Percentiles rank a stretch among this genome's conserved stretches.
Conservation (phyloP, 2,888 invertebrate genomes). For the Octonoba sinensis region DNA sequence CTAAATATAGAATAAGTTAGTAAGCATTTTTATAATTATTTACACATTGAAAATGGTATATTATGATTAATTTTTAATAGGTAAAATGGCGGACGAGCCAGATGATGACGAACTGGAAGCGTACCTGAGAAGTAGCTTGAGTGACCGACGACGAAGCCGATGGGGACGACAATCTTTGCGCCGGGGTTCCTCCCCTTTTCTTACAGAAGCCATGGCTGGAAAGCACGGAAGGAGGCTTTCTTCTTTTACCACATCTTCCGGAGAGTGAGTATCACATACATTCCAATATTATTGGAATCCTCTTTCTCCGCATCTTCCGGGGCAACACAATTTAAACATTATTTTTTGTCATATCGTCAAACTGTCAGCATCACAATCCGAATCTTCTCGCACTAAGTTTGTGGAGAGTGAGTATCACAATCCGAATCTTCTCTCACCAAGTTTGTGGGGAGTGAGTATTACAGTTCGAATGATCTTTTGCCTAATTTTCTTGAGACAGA, state of each 20-base stretch:
- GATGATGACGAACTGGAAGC: slow-evolving; percentile 63
- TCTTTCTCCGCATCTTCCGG: no score
- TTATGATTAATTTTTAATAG: neutral
- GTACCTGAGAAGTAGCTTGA: slow-evolving; percentile 49
- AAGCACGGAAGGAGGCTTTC: slow-evolving; percentile 59
- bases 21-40: neutral
- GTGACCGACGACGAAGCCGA: slow-evolving; percentile 49
- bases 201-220: slow-evolving; percentile 42
- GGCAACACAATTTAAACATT: no score
- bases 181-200: slow-evolving; percentile 61
- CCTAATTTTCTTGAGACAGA: no score
- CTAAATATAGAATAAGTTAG: no score
- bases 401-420: no score
- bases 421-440: no score
- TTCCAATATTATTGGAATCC: no score
- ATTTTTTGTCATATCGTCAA: no score
- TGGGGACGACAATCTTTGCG: slow-evolving; percentile 51
- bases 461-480: no score
- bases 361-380: no score
- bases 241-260: slow-evolving; percentile 64
- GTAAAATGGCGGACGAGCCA: slow-evolving; percentile 51
- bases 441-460: no score
- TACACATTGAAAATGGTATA: neutral
- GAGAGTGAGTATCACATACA: slow-evolving; percentile 57
- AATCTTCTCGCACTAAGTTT: neutral